Percentiles rank a stretch among this genome's conserved stretches.
phyloP scores from a whole-genome alignment of 2,113 vertebrate genomes.

The Vanacampus margaritifer region DNA sequence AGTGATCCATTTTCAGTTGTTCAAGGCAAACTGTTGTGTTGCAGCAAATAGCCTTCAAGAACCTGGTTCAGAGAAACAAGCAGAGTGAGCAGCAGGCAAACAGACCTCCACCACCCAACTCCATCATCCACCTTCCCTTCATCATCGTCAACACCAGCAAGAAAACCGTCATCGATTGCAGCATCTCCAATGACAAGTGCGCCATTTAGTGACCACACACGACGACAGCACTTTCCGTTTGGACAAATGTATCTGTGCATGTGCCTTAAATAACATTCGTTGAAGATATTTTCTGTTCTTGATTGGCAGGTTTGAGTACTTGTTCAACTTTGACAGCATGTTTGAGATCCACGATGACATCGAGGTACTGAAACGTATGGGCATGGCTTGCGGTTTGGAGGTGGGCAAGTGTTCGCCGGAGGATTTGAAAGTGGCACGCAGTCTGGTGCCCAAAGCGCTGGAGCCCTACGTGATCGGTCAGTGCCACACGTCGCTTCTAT shows the following conservation, averaged over 20 bases:
- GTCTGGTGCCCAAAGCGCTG: conserved; percentile 93
- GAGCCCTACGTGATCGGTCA: conserved; percentile 98
- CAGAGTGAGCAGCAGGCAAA: conserved; percentile 89
- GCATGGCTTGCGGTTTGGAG: conserved; percentile 96
- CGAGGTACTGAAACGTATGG: conserved; percentile 97
- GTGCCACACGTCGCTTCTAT: background rate
- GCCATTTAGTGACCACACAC: conserved; percentile 31
- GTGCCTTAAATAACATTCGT: background rate
- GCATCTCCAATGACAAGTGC: conserved; percentile 99
- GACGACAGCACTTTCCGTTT: background rate
- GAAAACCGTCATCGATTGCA: conserved; percentile 99
- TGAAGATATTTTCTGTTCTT: background rate
- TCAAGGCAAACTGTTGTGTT: conserved; percentile 22
- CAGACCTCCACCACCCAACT: conserved; percentile 89
- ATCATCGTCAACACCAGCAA: conserved; percentile 99
- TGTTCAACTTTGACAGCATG: conserved; percentile 99
- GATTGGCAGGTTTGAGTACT: conserved; percentile 88
- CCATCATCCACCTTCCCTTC: conserved; percentile 95
- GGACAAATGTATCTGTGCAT: background rate
- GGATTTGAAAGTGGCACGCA: conserved; percentile 88
- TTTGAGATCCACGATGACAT: conserved; percentile 99
- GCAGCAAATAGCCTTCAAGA: conserved; percentile 99
- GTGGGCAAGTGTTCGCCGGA: conserved; percentile 92
- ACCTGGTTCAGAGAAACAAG: conserved; percentile 93
- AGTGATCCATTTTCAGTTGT: background rate